These are phyloP conservation scores for Lagorchestes hirsutus DNA, from an alignment of 2,797 vertebrate species.

Conservation along the genomic window DNA sequence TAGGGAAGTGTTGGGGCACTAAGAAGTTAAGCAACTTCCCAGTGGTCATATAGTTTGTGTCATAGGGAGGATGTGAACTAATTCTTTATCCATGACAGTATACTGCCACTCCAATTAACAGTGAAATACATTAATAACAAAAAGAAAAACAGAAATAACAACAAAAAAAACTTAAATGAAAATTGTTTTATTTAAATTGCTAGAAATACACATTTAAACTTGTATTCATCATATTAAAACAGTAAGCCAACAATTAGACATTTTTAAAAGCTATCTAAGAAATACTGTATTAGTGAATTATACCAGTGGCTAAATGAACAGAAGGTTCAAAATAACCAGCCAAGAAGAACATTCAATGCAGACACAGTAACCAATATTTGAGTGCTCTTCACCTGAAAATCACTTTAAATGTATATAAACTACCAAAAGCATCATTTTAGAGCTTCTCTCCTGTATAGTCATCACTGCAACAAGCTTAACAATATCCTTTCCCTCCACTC, in stretches of 20 bases:
- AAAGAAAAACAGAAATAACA: background rate
- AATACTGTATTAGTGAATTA: conserved; percentile 43
- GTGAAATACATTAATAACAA: background rate
- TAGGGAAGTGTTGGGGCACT: background rate
- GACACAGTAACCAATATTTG: conserved; percentile 21
- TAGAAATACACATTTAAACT: conserved; percentile 58
- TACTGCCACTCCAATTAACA: background rate
- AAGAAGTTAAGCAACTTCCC: background rate
- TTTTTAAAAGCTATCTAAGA: conserved; percentile 51
- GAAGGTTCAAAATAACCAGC: conserved; percentile 53
- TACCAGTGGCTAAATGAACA: conserved; percentile 55
- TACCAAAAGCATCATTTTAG: conserved; percentile 21
- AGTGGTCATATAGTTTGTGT: background rate
- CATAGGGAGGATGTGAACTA: background rate
- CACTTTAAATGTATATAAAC: background rate
- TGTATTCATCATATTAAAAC: conserved; percentile 40
- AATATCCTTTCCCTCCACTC: conserved; percentile 29
- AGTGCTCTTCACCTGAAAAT: conserved; percentile 4
- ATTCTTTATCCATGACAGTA: background rate
- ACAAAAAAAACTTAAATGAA: conserved; percentile 44
- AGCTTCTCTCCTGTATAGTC: conserved; percentile 10
- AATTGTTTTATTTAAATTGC: conserved; percentile 41
- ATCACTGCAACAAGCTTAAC: conserved; percentile 9
- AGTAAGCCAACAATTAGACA: background rate
- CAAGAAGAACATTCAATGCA: background rate